Evolutionary conservation across 2,113 vertebrate species (phyloP).

Genomic region (Fregetta grallaria): DNA sequence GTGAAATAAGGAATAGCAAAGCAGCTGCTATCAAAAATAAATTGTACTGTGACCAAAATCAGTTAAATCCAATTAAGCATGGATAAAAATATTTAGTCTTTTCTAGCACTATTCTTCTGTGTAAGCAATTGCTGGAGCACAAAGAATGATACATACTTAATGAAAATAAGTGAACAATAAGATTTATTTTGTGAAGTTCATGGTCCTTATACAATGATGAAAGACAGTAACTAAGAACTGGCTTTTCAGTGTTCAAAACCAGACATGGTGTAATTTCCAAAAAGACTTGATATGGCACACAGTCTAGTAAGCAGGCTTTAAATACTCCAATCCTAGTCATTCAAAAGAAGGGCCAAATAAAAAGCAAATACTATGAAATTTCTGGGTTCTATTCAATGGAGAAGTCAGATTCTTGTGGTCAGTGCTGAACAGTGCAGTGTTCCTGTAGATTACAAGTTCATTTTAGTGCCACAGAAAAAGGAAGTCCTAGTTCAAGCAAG

Average conservation of each 20-base stretch:
- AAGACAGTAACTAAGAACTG: neutral
- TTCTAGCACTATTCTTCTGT: neutral
- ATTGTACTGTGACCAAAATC: neutral
- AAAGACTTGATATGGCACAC: neutral
- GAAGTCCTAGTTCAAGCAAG: neutral
- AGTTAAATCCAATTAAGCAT: neutral
- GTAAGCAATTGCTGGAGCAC: neutral
- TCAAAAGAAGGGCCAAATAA: neutral
- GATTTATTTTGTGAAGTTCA: neutral
- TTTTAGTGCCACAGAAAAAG: neutral
- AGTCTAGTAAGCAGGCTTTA: neutral
- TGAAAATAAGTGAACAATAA: neutral
- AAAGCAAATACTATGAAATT: neutral
- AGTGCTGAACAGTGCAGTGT: neutral
- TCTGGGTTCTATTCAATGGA: neutral
- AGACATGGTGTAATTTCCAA: neutral
- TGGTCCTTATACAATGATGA: neutral
- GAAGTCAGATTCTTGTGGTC: neutral
- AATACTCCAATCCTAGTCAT: neutral
- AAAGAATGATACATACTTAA: neutral
- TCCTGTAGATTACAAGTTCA: neutral
- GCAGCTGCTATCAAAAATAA: constrained; percentile 19
- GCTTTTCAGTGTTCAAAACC: neutral
- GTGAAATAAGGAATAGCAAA: constrained; percentile 22
- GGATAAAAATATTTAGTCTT: neutral